phyloP scores from a whole-genome alignment of 2,888 invertebrate genomes.

The Cheilosia vulpina region DNA sequence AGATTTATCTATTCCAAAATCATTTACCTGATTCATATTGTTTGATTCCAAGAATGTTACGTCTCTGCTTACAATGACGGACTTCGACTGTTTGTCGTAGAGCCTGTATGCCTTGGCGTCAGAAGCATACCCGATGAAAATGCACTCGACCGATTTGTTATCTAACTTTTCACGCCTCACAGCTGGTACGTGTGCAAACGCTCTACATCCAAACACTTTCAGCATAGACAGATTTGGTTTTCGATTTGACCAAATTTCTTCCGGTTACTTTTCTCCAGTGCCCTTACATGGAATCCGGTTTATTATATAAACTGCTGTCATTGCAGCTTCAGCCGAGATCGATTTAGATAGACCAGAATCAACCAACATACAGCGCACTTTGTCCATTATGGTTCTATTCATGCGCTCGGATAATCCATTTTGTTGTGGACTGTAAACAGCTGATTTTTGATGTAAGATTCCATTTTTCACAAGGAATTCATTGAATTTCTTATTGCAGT shows the following conservation, averaged over 20 bases:
- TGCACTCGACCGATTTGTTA: conserved; percentile 24
- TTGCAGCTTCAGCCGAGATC: conserved; percentile 57
- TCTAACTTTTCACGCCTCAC: conserved; percentile 36
- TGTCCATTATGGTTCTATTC: conserved; percentile 58
- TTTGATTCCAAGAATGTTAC: conserved; percentile 18
- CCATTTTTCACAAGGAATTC: conserved; percentile 45
- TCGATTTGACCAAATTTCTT: conserved; percentile 21
- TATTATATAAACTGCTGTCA: conserved; percentile 38
- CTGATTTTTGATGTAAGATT: conserved; percentile 57
- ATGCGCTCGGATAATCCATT: conserved; percentile 46
- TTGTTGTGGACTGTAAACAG: conserved; percentile 48
- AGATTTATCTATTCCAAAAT: conserved; percentile 20
- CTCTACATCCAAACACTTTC: conserved; percentile 1
- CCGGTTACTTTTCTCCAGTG: conserved; percentile 38
- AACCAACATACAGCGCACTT: conserved; percentile 52
- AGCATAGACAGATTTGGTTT: conserved; percentile 39
- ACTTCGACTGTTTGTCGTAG: conserved; percentile 12
- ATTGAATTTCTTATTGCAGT: conserved; percentile 53
- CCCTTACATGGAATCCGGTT: not conserved
- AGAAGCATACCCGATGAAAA: conserved; percentile 46
- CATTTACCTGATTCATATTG: conserved; percentile 23
- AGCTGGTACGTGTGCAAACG: conserved; percentile 41
- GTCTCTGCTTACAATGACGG: conserved; percentile 15
- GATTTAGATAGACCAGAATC: conserved; percentile 36
- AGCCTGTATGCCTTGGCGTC: conserved; percentile 52